Conservation (phyloP, 2,888 invertebrate genomes). For the Proisotoma minuta region DNA sequence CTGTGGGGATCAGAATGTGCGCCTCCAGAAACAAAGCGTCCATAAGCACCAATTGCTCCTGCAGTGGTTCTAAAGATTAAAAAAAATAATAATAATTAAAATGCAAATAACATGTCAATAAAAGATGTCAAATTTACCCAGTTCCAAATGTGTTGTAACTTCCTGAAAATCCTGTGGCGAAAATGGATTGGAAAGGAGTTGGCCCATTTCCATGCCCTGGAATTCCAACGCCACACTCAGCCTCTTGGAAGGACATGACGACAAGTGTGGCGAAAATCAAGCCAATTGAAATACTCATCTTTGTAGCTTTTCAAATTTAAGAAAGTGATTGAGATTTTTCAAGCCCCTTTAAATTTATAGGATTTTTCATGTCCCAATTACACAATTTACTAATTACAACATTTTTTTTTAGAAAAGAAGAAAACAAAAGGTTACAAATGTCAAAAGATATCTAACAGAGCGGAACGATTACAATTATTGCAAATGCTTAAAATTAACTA, state of each 20-base stretch:
- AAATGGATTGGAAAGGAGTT: slow-evolving; percentile 42
- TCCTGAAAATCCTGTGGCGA: slow-evolving; percentile 44
- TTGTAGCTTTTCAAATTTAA: too few relatives aligned
- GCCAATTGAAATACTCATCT: not conserved
- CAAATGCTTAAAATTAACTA: slow-evolving; percentile 58
- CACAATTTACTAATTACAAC: too few relatives aligned
- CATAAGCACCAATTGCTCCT: slow-evolving; percentile 45
- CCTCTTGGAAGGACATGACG: not conserved
- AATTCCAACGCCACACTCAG: slow-evolving; percentile 34
- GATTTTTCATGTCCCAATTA: too few relatives aligned
- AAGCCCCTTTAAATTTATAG: too few relatives aligned
- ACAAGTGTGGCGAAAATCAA: not conserved
- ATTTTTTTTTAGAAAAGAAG: not conserved
- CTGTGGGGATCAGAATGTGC: slow-evolving; percentile 34
- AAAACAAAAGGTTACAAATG: not conserved
- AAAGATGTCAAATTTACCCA: slow-evolving; percentile 27
- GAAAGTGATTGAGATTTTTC: too few relatives aligned
- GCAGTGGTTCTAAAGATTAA: slow-evolving; percentile 37
- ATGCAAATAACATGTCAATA: too few relatives aligned
- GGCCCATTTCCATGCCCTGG: slow-evolving; percentile 36
- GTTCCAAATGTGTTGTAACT: slow-evolving; percentile 44
- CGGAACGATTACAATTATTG: not conserved
- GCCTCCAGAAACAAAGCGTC: slow-evolving; percentile 42
- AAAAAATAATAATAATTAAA: not conserved
- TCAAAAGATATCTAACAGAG: not conserved